These are phyloP conservation scores for Rallus crepitans DNA, from an alignment of 2,797 vertebrate species.

Conservation along the genomic window DNA sequence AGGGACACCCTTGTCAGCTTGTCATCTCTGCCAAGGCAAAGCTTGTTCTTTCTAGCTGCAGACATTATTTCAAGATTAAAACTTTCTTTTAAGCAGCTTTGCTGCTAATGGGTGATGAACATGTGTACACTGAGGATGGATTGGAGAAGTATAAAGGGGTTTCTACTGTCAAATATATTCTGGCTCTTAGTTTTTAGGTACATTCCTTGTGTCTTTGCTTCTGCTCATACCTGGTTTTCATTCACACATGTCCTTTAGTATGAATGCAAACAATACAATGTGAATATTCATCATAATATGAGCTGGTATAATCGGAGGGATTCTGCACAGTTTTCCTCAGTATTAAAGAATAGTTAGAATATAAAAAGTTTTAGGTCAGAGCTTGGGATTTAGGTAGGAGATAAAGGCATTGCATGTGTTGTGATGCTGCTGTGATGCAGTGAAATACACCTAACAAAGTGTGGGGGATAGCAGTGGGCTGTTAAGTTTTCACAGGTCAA, in stretches of 20 bases:
- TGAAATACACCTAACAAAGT: neutral
- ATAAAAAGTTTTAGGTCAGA: neutral
- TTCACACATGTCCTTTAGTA: neutral
- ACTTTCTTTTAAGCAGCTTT: neutral
- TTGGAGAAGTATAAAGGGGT: neutral
- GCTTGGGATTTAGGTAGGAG: neutral
- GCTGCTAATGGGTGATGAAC: neutral
- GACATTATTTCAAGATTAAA: neutral
- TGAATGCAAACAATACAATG: neutral
- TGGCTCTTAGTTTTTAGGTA: neutral
- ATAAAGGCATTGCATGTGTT: neutral
- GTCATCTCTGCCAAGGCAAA: neutral
- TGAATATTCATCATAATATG: neutral
- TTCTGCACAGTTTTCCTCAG: neutral
- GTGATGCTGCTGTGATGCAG: neutral
- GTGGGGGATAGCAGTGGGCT: neutral
- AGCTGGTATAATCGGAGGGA: neutral
- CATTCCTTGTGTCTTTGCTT: neutral
- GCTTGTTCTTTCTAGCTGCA: neutral
- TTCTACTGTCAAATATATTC: neutral
- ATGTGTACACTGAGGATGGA: accelerated
- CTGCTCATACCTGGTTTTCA: neutral
- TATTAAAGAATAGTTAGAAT: neutral
- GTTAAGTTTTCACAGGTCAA: neutral
- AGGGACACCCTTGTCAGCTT: neutral